phyloP scores from a whole-genome alignment of 2,797 vertebrate genomes.

The Rhinoraja longicauda region DNA sequence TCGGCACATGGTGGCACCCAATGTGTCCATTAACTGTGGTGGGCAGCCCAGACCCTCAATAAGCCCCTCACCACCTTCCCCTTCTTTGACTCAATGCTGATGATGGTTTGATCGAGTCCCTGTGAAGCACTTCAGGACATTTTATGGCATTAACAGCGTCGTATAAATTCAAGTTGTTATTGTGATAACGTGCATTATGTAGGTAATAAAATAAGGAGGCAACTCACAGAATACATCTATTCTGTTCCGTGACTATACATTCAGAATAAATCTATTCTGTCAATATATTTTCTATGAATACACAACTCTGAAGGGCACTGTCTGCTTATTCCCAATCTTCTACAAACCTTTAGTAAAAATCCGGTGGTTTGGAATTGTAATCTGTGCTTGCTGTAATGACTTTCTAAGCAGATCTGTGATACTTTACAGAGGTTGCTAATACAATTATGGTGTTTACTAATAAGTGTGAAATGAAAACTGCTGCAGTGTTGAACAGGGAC shows the following conservation, averaged over 20 bases:
- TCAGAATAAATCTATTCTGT: background rate
- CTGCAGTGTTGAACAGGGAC: background rate
- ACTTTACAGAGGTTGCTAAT: background rate
- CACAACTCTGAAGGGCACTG: background rate
- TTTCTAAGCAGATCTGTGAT: slow-evolving; percentile 7
- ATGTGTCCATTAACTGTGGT: too few species aligned
- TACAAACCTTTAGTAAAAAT: background rate
- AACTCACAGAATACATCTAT: background rate
- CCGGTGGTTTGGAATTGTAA: background rate
- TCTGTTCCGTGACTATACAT: too few species aligned
- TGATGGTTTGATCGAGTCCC: background rate
- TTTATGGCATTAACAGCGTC: background rate
- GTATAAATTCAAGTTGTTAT: background rate
- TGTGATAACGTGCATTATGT: background rate
- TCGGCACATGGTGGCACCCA: too few species aligned
- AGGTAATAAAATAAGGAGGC: background rate
- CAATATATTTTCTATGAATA: background rate
- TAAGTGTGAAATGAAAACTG: slow-evolving; percentile 12
- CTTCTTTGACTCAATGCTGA: background rate
- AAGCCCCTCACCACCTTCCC: too few species aligned
- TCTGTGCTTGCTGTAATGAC: background rate
- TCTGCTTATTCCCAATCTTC: too few species aligned
- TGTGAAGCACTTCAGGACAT: background rate
- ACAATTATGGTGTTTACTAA: slow-evolving; percentile 25
- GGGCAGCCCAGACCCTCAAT: background rate